Conservation (phyloP, 1,140 invertebrate genomes). For the Halesus radiatus region DNA sequence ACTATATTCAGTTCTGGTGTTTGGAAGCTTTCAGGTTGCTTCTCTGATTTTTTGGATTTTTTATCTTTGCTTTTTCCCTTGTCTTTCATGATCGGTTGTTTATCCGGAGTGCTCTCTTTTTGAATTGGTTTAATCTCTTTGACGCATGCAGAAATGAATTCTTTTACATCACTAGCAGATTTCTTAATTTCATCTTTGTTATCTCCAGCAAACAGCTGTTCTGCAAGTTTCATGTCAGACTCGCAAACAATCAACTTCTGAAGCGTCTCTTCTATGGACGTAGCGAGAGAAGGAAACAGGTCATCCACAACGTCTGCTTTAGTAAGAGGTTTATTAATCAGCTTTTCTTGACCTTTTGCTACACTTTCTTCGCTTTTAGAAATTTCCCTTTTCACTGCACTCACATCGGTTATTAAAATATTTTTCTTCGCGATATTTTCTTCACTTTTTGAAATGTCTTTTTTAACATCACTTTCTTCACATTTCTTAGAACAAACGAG, state of each 20-base stretch:
- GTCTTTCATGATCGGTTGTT: background rate
- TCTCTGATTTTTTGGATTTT: constrained; percentile 9
- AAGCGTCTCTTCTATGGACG: constrained; percentile 54
- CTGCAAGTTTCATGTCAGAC: constrained; percentile 44
- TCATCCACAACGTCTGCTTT: constrained; percentile 40
- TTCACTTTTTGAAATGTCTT: no score
- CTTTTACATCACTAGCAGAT: background rate
- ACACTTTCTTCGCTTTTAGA: no score
- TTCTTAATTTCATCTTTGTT: background rate
- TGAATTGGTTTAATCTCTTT: background rate
- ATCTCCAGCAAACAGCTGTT: constrained; percentile 40
- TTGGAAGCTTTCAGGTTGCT: background rate
- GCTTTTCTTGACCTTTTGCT: constrained; percentile 2
- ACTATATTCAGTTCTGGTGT: background rate
- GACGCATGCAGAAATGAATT: background rate
- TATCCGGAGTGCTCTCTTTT: background rate
- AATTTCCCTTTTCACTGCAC: no score
- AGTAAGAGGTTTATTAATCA: background rate
- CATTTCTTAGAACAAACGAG: background rate
- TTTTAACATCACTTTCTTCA: constrained; percentile 4
- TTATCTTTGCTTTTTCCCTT: constrained; percentile 6
- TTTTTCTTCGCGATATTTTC: no score
- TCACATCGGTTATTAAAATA: no score
- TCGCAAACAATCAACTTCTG: constrained; percentile 54
- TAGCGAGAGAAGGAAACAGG: constrained; percentile 47